These are phyloP conservation scores for Enteromius thamalakanensis DNA, from an alignment of 2,797 vertebrate genomes.

Conservation along the genomic window DNA sequence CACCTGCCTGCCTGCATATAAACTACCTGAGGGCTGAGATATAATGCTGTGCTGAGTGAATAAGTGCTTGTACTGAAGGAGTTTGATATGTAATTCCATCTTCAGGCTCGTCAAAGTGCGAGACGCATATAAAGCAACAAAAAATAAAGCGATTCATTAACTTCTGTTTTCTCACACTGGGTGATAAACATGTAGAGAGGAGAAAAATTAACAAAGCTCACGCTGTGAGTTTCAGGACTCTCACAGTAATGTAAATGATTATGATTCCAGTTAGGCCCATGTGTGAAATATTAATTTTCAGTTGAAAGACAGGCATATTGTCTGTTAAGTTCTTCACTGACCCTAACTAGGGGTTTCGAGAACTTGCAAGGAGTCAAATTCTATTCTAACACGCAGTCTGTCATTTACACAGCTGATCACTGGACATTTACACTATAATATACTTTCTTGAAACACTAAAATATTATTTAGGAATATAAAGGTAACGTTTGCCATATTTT, in stretches of 20 bases:
- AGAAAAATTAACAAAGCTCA: conserved; percentile 15
- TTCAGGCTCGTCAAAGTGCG: conserved; percentile 13
- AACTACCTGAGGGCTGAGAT: conserved; percentile 22
- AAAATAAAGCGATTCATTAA: conserved; percentile 30
- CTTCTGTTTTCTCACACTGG: conserved; percentile 17
- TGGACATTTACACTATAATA: not conserved
- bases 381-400: not conserved
- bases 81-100: conserved; percentile 27
- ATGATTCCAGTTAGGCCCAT: not conserved
- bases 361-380: not conserved
- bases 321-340: conserved; percentile 1
- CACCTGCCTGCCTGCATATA: conserved; percentile 19
- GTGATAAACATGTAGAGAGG: conserved; percentile 22
- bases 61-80: not conserved
- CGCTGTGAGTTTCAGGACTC: not conserved
- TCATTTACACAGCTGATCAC: not conserved
- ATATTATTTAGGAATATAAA: not conserved
- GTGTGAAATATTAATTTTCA: conserved; percentile 7
- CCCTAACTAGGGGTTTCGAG: not conserved
- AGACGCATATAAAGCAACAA: not conserved
- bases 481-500: not conserved
- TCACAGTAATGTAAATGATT: not conserved
- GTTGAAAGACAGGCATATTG: not conserved
- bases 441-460: not conserved
- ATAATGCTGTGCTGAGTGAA: not conserved